Evolutionary conservation across 2,888 invertebrate genomes (phyloP).

Genomic region (Leptarthrus brevirostris): DNA sequence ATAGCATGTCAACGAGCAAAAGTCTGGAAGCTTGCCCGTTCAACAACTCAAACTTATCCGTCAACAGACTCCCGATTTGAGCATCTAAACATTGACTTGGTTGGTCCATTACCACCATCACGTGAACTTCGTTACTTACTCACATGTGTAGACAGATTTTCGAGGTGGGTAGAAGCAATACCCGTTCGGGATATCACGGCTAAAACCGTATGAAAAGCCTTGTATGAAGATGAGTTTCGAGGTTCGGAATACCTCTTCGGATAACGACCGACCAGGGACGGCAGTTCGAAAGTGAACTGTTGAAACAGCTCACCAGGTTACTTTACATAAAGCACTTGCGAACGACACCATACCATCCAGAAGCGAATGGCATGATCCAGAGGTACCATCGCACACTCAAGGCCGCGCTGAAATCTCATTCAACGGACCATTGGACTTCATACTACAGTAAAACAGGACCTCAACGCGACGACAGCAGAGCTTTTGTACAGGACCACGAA

Average conservation of each 20-base stretch:
- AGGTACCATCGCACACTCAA: slow-evolving; percentile 46
- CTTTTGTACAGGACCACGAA: background rate
- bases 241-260: slow-evolving; percentile 45
- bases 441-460: background rate
- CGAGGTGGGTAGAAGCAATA: slow-evolving; percentile 49
- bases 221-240: slow-evolving; percentile 26
- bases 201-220: background rate
- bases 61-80: slow-evolving; percentile 41
- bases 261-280: slow-evolving; percentile 47
- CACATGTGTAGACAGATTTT: slow-evolving; percentile 37
- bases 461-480: slow-evolving; percentile 1
- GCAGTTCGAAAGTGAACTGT: slow-evolving; percentile 34
- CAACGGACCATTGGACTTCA: background rate
- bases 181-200: slow-evolving; percentile 49
- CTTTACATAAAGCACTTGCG: slow-evolving; percentile 31
- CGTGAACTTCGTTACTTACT: background rate
- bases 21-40: background rate
- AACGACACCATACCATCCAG: slow-evolving; percentile 49
- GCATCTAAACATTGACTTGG: background rate
- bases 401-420: background rate
- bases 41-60: slow-evolving; percentile 46
- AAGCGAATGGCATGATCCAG: slow-evolving; percentile 48
- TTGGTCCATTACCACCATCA: slow-evolving; percentile 1
- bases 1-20: slow-evolving; percentile 11
- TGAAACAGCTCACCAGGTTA: slow-evolving; percentile 15